Base-by-base conservation (phyloP, 2,113 vertebrate genomes). In the Rissa tridactyla region DNA sequence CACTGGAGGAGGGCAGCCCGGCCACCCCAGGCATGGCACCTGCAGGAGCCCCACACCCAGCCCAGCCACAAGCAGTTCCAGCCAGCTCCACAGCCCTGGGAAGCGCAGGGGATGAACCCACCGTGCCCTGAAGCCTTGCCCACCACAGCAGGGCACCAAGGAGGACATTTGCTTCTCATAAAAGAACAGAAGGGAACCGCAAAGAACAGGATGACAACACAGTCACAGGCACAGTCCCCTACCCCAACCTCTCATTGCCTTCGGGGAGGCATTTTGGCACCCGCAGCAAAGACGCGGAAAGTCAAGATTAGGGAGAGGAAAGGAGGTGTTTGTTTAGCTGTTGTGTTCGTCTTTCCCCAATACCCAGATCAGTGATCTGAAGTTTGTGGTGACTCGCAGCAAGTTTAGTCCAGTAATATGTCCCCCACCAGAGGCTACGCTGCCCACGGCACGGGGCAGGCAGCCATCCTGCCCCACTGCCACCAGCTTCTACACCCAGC, bases 381-480 rank as follows among this genome's bases (percentile, higher is more conserved):
- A 68, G 22, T 29, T 36, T 34, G 38, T 36, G 27, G 52, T 60
- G 27, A 52, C 32, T 47, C 20, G 14, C n/a, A 62, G 14, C 19
- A 40, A 25, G 25, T 23, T 58, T 9, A 75, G 18, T 13, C 40
- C 19, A 42, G n/a, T 14, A 6, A 29, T 13, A 26, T 16, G 14
- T n/a, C 13, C 62, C 40, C 8, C 20, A 15, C 62, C 14, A 9
- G 25, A 82, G 47, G 46, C 54, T 42, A 22, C 0, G 5, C 18
- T 62, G 23, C 13, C 38, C 9, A 2, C 6, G 0, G 15, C 19
- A 9, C 1, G 2, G 36, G 5, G 21, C 40, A 42, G 40, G 29
- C 29, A n/a, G 38, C 34, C 44, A 12, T 72, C 40, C 52, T 8
- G 10, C 13, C 36, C 38, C 29, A 22, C 70, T 82, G 49, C 70